Evolutionary conservation across 2,888 invertebrate genomes (phyloP).

Genomic region (Malthinus seriepunctatus): DNA sequence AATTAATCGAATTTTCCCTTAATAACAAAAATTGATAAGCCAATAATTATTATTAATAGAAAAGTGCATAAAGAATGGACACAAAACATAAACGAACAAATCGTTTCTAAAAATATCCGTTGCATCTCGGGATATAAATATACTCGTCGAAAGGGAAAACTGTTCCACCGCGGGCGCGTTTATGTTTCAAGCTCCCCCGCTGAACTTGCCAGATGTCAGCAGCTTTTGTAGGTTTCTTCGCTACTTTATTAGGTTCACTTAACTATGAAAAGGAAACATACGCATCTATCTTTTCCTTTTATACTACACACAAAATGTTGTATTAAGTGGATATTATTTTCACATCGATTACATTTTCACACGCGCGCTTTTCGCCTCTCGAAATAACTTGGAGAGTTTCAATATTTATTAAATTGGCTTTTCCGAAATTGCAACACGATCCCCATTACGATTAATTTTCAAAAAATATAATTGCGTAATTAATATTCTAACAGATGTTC

Average conservation of each 20-base stretch:
- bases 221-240: slow-evolving; percentile 23
- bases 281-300: background rate
- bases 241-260: slow-evolving; percentile 12
- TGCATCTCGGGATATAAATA: slow-evolving; percentile 34
- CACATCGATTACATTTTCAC: no score
- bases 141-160: slow-evolving; percentile 39
- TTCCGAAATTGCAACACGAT: no score
- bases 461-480: no score
- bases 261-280: slow-evolving; percentile 11
- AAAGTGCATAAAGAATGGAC: slow-evolving; percentile 8
- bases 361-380: no score
- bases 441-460: no score
- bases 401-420: no score
- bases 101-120: slow-evolving; percentile 30
- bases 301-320: no score
- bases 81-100: slow-evolving; percentile 28
- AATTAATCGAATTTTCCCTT: background rate
- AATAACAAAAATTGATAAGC: background rate
- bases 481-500: no score
- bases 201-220: slow-evolving; percentile 45
- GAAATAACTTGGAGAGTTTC: no score
- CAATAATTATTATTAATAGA: background rate
- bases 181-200: slow-evolving; percentile 34
- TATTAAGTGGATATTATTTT: no score
- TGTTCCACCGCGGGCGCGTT: slow-evolving; percentile 32